Evolutionary conservation across 1,140 invertebrate genomes (phyloP), one percentile per base, ranked within the genome.

Genomic region (Augochlora pura): DNA sequence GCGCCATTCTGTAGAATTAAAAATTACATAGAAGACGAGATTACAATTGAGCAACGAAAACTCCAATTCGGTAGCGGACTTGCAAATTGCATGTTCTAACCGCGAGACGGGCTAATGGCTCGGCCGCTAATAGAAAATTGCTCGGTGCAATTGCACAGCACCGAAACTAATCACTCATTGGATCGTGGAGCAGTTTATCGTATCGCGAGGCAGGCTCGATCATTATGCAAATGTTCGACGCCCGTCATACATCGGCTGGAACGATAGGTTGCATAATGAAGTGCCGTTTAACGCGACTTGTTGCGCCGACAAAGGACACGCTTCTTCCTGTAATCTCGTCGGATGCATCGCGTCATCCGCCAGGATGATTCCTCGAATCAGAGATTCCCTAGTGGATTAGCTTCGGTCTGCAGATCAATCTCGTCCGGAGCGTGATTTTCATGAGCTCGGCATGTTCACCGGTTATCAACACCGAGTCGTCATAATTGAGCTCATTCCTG

Each of bases 171-270:
- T 60, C 21, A 38, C 38, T 16, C 16, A 60, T 38, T 14, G 42
- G 25, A 70, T 23, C 32, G 18, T 21, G 46, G 2, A 39, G 38
- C 46, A 38, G 63, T 18, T 77, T 52, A 63, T 77, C 67, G n/a
- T 0, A 0, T 2, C 7, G 25, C 39, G 39, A 66, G 39, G 1
- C 18, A 46, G 6, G 42, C 42, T 12, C 18, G 25, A 63, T 75
- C 9, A 68, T 79, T 79, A 79, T 73, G 70, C 46, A 79, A 79
- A 73, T 39, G 49, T 38, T 21, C 39, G 39, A 57, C 25, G 25
- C 42, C 16, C 2, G 38, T 66, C 60, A 10, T 42, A 18, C 38
- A 27, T 79, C 39, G 25, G 32, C 65, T 32, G 9, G 21, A 65
- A 57, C 39, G 25, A 54, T 65, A 32, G 25, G 14, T 79, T 74